Percentiles rank a stretch among this genome's conserved stretches.
phyloP scores from a whole-genome alignment of 2,113 vertebrate species.

The Grus americana region DNA sequence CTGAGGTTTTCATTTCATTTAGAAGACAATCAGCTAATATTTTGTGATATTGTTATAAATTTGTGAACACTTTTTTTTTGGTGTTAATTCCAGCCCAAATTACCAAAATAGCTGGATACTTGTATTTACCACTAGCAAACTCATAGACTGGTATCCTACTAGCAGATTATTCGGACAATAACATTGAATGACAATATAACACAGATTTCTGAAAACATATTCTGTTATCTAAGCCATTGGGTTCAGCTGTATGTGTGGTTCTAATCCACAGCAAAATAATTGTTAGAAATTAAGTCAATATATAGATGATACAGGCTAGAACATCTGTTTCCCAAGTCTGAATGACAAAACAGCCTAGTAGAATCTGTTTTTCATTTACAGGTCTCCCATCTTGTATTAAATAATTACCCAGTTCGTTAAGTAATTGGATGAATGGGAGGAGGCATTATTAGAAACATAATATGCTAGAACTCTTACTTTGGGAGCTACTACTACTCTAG shows the following conservation, averaged over 20 bases:
- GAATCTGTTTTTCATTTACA: not conserved
- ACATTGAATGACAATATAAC: not conserved
- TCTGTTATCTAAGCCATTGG: not conserved
- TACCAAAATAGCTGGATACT: not conserved
- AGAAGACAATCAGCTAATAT: not conserved
- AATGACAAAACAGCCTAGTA: not conserved
- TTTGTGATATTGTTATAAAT: not conserved
- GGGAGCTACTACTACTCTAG: not conserved
- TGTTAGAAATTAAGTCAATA: not conserved
- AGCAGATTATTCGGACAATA: not conserved
- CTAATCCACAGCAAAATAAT: not conserved
- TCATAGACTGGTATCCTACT: not conserved
- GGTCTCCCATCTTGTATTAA: not conserved
- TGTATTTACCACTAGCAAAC: not conserved
- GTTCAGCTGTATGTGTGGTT: not conserved
- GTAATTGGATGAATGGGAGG: not conserved
- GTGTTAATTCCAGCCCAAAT: not conserved
- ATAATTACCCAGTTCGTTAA: not conserved
- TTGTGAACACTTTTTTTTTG: accelerated
- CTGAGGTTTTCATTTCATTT: not conserved
- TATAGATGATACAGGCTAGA: not conserved
- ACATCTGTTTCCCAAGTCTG: not conserved
- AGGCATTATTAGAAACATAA: not conserved
- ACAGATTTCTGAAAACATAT: not conserved
- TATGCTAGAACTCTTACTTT: not conserved